Evolutionary conservation across 2,888 invertebrate genomes (phyloP).

Genomic region (Brachyptera risi): DNA sequence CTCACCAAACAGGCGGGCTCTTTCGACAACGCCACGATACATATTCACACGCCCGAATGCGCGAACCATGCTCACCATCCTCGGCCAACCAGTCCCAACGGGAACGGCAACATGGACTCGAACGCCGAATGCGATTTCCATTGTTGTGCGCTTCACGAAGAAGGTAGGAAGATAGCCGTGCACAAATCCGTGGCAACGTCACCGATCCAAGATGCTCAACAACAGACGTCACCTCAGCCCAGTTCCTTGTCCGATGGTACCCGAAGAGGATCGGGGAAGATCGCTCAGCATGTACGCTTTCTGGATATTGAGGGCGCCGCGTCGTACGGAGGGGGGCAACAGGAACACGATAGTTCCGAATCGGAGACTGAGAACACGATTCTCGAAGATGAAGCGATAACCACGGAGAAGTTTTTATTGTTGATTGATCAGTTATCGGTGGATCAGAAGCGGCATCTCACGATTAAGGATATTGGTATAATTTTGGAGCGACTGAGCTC

Average conservation of each 20-base stretch:
- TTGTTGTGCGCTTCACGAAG: conserved; percentile 91
- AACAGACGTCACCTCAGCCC: conserved; percentile 45
- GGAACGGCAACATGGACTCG: conserved; percentile 53
- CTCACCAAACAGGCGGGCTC: conserved; percentile 56
- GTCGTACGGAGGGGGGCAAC: conserved; percentile 39
- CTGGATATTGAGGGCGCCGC: conserved; percentile 64
- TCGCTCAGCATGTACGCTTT: conserved; percentile 69
- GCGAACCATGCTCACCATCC: conserved; percentile 64
- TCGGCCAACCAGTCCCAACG: conserved; percentile 60
- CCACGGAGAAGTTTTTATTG: conserved; percentile 87
- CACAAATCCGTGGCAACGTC: conserved; percentile 91
- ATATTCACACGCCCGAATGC: conserved; percentile 80
- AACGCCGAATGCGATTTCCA: conserved; percentile 87
- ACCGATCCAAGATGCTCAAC: conserved; percentile 77
- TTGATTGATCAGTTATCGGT: conserved; percentile 90
- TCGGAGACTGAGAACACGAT: conserved; percentile 92
- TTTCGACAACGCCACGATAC: conserved; percentile 68
- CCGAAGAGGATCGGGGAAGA: conserved; percentile 37
- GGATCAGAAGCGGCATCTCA: conserved; percentile 86
- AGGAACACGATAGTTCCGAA: conserved; percentile 62
- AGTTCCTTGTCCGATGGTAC: conserved; percentile 41
- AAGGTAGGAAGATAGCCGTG: conserved; percentile 85
- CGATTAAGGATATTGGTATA: conserved; percentile 92
- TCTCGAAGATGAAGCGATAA: conserved; percentile 85
- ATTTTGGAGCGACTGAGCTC: conserved; percentile 88